Evolutionary conservation across 2,113 vertebrate genomes (phyloP), one percentile per base, ranked within the genome.

Genomic region (Speoplatyrhinus poulsoni): DNA sequence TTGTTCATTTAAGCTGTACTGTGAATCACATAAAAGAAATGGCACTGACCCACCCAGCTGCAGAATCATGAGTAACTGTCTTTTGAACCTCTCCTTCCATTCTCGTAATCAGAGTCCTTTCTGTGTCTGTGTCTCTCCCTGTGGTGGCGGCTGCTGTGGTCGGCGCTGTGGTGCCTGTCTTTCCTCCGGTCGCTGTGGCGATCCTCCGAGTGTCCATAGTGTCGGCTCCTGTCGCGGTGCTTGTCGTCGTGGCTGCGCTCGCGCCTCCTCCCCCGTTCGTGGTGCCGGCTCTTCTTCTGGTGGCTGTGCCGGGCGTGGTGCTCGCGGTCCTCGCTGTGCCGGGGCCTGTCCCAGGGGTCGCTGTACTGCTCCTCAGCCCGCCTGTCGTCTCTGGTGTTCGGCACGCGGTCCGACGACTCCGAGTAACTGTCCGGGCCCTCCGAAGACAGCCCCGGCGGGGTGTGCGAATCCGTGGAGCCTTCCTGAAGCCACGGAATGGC

Each of bases 341-440:
- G 93, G 1, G 93, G 92, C 82, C 94, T 95, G 78, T 95, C 95
- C 94, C 95, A 97, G 15, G 93, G 94, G 79, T 97, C 95, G 0
- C 90, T 93, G 77, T 95, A 94, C 12, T 89, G 90, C 76, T 94
- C 94, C 81, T 96, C 95, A 6, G 85, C 82, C 49, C 91, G 93
- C 77, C 93, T 93, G 64, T 81, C 70, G 26, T 95, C 94, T 90
- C 93, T 96, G 80, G 77, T 84, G 70, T 75, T 75, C 26, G 90
- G 90, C 67, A 88, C 90, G 65, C 91, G 93, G 57, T 88, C 93
- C 54, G 94, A 89, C 53, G 93, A 88, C 54, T 94, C 91, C 4
- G 92, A 71, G 82, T 86, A 93, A 72, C 91, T 89, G 60, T 93
- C 83, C 0, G 82, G 82, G 56, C 90, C 84, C 69, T 88, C 87